phyloP scores from a whole-genome alignment of 2,113 vertebrate genomes.

The Cryptomyrus ogoouensis region DNA sequence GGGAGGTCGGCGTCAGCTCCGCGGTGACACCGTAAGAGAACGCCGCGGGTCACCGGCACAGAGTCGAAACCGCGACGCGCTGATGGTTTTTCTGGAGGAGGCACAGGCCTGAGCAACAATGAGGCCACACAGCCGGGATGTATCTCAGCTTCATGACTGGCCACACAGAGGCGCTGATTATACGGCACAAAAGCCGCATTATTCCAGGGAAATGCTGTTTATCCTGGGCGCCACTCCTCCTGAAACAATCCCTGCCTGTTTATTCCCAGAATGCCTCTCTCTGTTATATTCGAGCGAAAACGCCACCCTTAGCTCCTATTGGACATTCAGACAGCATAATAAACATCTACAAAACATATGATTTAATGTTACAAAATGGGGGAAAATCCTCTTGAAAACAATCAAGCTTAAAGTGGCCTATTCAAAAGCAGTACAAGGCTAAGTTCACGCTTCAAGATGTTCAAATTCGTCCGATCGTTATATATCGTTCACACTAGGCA shows the following conservation, averaged over 20 bases:
- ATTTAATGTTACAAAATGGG: neutral
- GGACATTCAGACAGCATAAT: neutral
- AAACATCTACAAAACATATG: neutral
- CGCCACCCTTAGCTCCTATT: neutral
- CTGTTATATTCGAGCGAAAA: slow-evolving; percentile 7
- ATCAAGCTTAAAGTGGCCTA: neutral
- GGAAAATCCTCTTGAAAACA: neutral
- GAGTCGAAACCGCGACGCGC: neutral
- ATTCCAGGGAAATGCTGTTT: slow-evolving; percentile 38
- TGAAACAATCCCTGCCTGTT: slow-evolving; percentile 39
- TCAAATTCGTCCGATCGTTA: neutral
- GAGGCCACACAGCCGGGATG: slow-evolving; percentile 24
- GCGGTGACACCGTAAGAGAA: neutral
- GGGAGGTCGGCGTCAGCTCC: neutral
- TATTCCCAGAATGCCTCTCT: slow-evolving; percentile 18
- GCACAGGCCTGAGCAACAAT: neutral
- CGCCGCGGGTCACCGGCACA: neutral
- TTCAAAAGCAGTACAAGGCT: neutral
- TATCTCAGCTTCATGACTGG: neutral
- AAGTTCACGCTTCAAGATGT: neutral
- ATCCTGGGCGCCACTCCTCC: slow-evolving; percentile 28
- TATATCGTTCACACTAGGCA: neutral
- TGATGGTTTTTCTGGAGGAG: neutral
- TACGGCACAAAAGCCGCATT: slow-evolving; percentile 39
- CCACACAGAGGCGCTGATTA: slow-evolving; percentile 41